These are phyloP conservation scores for Cosmia trapezina DNA, from an alignment of 2,888 invertebrate species.

Conservation along the genomic window DNA sequence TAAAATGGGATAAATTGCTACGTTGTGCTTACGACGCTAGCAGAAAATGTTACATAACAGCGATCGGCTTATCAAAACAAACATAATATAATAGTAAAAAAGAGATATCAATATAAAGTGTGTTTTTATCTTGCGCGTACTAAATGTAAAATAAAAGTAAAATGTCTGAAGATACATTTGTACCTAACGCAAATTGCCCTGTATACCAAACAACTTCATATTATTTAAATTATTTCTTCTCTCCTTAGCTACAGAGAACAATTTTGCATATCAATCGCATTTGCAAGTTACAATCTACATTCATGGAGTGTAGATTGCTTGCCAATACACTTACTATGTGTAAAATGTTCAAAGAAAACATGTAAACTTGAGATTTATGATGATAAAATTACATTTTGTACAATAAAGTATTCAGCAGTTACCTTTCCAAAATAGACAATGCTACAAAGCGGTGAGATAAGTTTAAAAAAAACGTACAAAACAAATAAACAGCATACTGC, in stretches of 20 bases:
- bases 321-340: constrained; percentile 16
- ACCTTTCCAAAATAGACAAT: background rate
- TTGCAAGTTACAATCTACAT: constrained; percentile 49
- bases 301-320: constrained; percentile 36
- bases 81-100: background rate
- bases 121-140: background rate
- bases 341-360: background rate
- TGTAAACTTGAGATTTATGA: background rate
- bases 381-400: background rate
- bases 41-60: background rate
- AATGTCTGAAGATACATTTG: constrained; percentile 39
- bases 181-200: constrained; percentile 18
- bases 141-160: background rate
- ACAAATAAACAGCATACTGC: background rate
- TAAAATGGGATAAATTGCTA: background rate
- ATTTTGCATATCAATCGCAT: constrained; percentile 60
- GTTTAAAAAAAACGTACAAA: background rate
- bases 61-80: background rate
- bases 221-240: constrained; percentile 55
- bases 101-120: background rate
- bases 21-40: background rate
- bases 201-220: constrained; percentile 41
- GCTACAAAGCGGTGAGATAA: background rate
- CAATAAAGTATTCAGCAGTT: background rate
- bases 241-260: constrained; percentile 37